Conservation (phyloP, 2,113 vertebrate species). For the Trichomycterus rosablanca region DNA sequence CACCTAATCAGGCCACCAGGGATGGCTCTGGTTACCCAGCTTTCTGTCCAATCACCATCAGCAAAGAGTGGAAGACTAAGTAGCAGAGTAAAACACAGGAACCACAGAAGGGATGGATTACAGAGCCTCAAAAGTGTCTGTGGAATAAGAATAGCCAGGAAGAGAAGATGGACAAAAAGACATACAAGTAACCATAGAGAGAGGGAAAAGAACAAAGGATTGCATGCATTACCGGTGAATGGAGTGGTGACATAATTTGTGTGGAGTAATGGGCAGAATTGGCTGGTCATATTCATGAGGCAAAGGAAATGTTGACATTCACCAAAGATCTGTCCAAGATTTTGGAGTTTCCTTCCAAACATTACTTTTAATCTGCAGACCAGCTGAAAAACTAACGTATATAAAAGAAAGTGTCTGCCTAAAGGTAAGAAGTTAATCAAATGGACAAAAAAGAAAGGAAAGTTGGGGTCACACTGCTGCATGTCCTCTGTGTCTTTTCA, state of each 20-base stretch:
- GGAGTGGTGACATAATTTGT: conserved; percentile 6
- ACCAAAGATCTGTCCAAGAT: conserved; percentile 26
- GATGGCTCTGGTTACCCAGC: conserved; percentile 65
- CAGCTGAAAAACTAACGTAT: conserved; percentile 46
- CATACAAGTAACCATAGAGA: conserved; percentile 41
- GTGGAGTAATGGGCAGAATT: background rate
- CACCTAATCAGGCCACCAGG: conserved; percentile 51
- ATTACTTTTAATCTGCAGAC: no score
- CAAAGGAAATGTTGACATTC: conserved; percentile 7
- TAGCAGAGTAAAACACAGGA: conserved; percentile 43
- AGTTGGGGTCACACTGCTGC: conserved; percentile 16
- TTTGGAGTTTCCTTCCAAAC: conserved; percentile 33
- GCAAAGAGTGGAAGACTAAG: conserved; percentile 34
- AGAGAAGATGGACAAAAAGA: conserved; percentile 41
- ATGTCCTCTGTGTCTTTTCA: conserved; percentile 28
- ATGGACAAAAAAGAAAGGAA: conserved; percentile 20
- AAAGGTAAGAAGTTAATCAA: conserved; percentile 27
- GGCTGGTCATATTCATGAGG: conserved; percentile 5
- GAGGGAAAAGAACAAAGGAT: conserved; percentile 39
- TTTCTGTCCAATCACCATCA: conserved; percentile 40
- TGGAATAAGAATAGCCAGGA: conserved; percentile 48
- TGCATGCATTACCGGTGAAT: conserved; percentile 51
- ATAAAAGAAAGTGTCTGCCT: conserved; percentile 31
- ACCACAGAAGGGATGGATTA: conserved; percentile 64
- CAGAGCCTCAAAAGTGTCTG: conserved; percentile 37